Evolutionary conservation across 2,888 invertebrate species (phyloP).

Genomic region (Ennomos fuscantarius): DNA sequence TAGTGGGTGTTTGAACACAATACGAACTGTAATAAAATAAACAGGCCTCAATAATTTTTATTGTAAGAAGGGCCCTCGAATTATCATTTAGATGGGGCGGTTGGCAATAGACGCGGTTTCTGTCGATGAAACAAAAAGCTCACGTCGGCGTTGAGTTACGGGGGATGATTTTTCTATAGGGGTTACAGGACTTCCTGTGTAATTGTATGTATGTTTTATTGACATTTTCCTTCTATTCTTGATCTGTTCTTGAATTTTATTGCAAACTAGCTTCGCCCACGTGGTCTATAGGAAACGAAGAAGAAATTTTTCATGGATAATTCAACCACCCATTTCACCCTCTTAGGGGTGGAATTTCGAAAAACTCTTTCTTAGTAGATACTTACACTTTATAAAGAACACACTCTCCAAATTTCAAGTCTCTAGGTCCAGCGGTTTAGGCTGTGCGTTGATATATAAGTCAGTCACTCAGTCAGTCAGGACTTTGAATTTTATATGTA

Average conservation of each 20-base stretch:
- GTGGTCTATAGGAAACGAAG: too few relatives aligned
- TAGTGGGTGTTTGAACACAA: slow-evolving; percentile 72
- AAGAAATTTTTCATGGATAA: too few relatives aligned
- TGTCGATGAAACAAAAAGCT: slow-evolving; percentile 59
- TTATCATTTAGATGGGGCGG: slow-evolving; percentile 84
- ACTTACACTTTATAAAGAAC: too few relatives aligned
- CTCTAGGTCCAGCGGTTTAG: too few relatives aligned
- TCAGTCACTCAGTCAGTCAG: too few relatives aligned
- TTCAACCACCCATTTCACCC: too few relatives aligned
- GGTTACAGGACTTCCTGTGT: slow-evolving; percentile 59
- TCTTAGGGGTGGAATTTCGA: too few relatives aligned
- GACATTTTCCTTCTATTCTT: slow-evolving; percentile 36
- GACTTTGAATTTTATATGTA: too few relatives aligned
- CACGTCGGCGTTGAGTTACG: slow-evolving; percentile 70
- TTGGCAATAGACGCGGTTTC: slow-evolving; percentile 74
- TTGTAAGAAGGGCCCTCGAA: slow-evolving; percentile 79
- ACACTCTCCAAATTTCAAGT: too few relatives aligned
- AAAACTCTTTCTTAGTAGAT: too few relatives aligned
- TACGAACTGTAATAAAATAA: slow-evolving; percentile 83
- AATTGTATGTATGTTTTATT: slow-evolving; percentile 64
- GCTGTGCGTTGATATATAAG: too few relatives aligned
- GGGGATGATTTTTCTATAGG: slow-evolving; percentile 62
- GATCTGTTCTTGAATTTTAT: slow-evolving; percentile 20
- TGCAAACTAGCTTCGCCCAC: too few relatives aligned
- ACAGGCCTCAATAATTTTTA: slow-evolving; percentile 83